Percentiles rank a stretch among this genome's conserved stretches.
phyloP scores from a whole-genome alignment of 2,888 invertebrate genomes.

The Hedya salicella region DNA sequence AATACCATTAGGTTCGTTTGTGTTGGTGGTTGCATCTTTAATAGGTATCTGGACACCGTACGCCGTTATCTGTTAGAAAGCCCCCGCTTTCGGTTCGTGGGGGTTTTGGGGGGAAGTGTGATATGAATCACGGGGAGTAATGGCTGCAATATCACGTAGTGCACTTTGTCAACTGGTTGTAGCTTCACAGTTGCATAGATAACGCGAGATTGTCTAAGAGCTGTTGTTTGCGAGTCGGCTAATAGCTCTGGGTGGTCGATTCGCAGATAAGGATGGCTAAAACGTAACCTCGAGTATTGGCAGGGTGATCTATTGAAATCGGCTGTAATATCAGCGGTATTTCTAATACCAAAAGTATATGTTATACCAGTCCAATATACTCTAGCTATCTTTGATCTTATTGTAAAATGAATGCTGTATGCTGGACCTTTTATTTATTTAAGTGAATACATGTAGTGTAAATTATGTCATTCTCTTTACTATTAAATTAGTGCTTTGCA shows the following conservation, averaged over 20 bases:
- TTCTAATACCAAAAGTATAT: no score
- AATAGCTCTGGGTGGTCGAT: constrained; percentile 37
- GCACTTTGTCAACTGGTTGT: constrained; percentile 84
- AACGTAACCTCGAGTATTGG: constrained; percentile 28
- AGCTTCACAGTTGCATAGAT: constrained; percentile 81
- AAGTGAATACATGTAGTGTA: neutral
- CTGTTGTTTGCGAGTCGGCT: constrained; percentile 39
- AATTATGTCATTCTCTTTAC: neutral
- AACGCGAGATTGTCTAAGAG: constrained; percentile 47
- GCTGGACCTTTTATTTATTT: neutral
- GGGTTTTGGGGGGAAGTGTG: constrained; percentile 62
- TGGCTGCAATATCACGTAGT: constrained; percentile 85
- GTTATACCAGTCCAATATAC: neutral
- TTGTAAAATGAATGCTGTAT: neutral
- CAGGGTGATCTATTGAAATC: constrained; percentile 31
- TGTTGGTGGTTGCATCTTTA: constrained; percentile 67
- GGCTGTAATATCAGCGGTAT: neutral
- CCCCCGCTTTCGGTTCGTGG: constrained; percentile 59
- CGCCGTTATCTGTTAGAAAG: constrained; percentile 71
- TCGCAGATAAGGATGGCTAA: constrained; percentile 29
- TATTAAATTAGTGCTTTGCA: neutral
- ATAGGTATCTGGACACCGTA: constrained; percentile 72
- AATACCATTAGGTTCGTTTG: constrained; percentile 61
- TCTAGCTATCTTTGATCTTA: neutral
- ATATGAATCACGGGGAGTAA: constrained; percentile 84